Evolutionary conservation across 2,113 vertebrate genomes (phyloP).

Genomic region (Cheilinus undulatus): DNA sequence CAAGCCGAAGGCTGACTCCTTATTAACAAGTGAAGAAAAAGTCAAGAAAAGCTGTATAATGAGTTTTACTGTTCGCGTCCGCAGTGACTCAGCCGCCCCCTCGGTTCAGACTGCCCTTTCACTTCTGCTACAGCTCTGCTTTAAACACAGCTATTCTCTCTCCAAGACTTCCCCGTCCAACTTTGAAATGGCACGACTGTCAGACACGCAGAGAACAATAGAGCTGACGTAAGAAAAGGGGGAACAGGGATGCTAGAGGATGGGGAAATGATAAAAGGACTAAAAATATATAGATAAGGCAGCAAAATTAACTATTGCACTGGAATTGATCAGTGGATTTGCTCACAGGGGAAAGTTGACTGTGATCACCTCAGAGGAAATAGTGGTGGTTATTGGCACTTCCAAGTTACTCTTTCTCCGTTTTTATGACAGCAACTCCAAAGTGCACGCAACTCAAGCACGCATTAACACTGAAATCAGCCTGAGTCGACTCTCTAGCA

Average conservation of each 20-base stretch:
- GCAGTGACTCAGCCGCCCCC: slow-evolving; percentile 43
- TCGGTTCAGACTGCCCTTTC: slow-evolving; percentile 48
- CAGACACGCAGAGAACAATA: not conserved
- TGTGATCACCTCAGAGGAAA: no score
- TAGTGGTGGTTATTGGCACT: no score
- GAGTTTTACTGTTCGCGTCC: slow-evolving; percentile 14
- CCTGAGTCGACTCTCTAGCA: no score
- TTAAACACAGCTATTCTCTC: not conserved
- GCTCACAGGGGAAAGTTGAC: no score
- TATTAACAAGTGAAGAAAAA: slow-evolving; percentile 15
- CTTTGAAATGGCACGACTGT: not conserved
- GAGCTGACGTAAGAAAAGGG: not conserved
- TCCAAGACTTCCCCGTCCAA: not conserved
- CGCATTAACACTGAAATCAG: no score
- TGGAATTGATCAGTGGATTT: no score
- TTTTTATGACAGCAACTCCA: no score
- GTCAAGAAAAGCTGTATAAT: slow-evolving; percentile 16
- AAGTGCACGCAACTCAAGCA: no score
- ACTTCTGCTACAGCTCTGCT: slow-evolving; percentile 24
- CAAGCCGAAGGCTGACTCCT: not conserved
- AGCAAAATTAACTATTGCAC: no score
- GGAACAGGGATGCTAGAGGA: not conserved
- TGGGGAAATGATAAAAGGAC: not conserved
- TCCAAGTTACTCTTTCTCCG: no score
- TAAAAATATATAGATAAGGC: no score